Evolutionary conservation across 2,888 invertebrate genomes (phyloP), one percentile per base, ranked within the genome.

Genomic region (Parnassius orleans): DNA sequence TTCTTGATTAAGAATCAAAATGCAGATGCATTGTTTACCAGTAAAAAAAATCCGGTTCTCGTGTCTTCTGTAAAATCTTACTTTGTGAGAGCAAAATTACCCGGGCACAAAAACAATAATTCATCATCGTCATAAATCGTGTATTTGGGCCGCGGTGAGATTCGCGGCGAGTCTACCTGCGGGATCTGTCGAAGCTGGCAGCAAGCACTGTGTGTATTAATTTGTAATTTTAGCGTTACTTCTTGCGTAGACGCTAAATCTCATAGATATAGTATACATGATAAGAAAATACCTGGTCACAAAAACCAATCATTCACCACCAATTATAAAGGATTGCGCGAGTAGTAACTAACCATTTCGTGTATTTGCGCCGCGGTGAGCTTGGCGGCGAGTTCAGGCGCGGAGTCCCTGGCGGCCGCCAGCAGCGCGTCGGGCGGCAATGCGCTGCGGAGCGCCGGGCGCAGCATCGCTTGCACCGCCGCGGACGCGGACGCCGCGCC

Each of bases 161-260:
- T 94, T 92, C 58, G 93, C 93, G 78, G 96, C 98, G 64, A 98
- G 93, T 75, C 95, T 95, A 77, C 95, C 95, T 53, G 98, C 98
- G 66, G 95, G 95, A 79, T 96, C 95, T 86, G 98, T 96, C 15
- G 98, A 98, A 70, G 96, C 94, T 63, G 96, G 95, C 92, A 98
- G 97, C 70, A 98, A 19, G 19, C 19, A 19, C 2, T 19, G 2
- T 19, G 19, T 19, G 19, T 19, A 2, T 33, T 33, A 33, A 33
- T 33, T 33, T 33, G 7, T 33, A 7, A 33, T 33, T 33, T 7
- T 33, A 7, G 1, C 33, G 33, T 33, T 33, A 33, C 0, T 33
- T 7, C 7, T 33, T 33, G 33, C 5, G 33, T 33, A 7, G 7
- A 5, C 33, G 7, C 33, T 33, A 33, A 33, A 33, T 33, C 33